Base-by-base conservation (phyloP, 2,888 invertebrate genomes). In the Lasioglossum marginatum region DNA sequence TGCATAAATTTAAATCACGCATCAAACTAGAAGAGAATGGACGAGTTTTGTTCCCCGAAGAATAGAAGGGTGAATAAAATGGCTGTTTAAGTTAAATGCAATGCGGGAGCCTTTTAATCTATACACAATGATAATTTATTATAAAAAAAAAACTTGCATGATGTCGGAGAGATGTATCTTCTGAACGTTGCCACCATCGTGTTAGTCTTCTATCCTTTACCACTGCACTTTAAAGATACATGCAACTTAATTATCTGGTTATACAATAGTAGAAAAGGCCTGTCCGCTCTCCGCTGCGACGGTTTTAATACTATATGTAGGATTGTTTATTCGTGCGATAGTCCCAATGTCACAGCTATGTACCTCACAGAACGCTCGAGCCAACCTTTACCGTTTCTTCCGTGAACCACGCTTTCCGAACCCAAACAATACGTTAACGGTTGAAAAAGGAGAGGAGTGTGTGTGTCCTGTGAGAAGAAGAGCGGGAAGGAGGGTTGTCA, bases 271-370 rank as follows among this genome's bases (percentile, higher is more conserved):
- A 27, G 27, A 70, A 10, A 27, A 3, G 8, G 52, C 68, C 31
- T 5, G 71, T 72, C 66, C n/a, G 34, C 23, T 77, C n/a, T 14
- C 0, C 4, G 34, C 40, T 5, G 78, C 72, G 68, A 73, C 57
- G 16, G 34, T 40, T 19, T 40, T 27, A 72, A 73, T 31, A 79
- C 72, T 82, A 57, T 79, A 34, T 8, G 48, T 73, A 45, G 16
- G 8, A 43, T 60, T 70, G 60, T 82, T 76, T 43, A 74, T 66
- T 82, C 27, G 27, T 68, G 43, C 27, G 75, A 88, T 83, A 81
- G 81, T 82, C 77, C 77, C 89, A 91, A 91, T 91, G 88, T 89
- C 87, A 87, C 86, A 82, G 83, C 79, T 81, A 87, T 63, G 31
- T 63, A 19, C 89, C 82, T 82, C 74, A 78, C 84, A 92, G 92